Evolutionary conservation across 2,888 invertebrate species (phyloP), one percentile per base, ranked within the genome.

Genomic region (Microctonus hyperodae): DNA sequence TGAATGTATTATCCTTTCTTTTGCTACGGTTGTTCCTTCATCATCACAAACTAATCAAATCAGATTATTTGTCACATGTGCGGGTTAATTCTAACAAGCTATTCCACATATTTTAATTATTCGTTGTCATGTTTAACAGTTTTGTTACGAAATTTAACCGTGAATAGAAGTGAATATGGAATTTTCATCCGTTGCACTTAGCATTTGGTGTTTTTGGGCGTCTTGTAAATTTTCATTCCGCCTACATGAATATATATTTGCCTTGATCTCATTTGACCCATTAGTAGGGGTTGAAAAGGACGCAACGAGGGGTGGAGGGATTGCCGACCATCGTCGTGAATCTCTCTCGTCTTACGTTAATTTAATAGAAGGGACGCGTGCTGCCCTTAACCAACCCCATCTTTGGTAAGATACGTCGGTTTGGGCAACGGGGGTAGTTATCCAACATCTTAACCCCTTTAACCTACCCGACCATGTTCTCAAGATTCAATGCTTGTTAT

Each of bases 361-460:
- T 82, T 82, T 81, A 82, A 82, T 81, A 79, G 80, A 78, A 79
- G 79, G 79, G 80, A 80, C 79, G 78, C 79, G 75, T 75, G 75
- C 75, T 76, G 72, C 72, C 72, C 72, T 74, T 71, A 73, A 72
- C 76, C 75, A 73, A 73, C 73, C 40, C 74, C 40, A 72, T 71
- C 73, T 69, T 72, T 31, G 35, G 16, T 53, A 53, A 75, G 75
- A 80, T 78, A 79, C 79, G 77, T 68, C 37, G 25, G 64, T 68
- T 74, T 76, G 77, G 81, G 74, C 79, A 77, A 78, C 78, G 76
- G 75, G 76, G 74, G 75, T 75, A 76, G 78, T 79, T 81, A 81
- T 81, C 82, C 77, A 79, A 76, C 78, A 75, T 75, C 75, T 76
- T 73, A 72, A 72, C 72, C 69, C 75, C 72, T 73, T 44, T 35